Percentiles rank a stretch among this genome's conserved stretches.
These are phyloP conservation scores for Plecotus auritus DNA, from an alignment of 2,113 vertebrate genomes.

Conservation along the genomic window DNA sequence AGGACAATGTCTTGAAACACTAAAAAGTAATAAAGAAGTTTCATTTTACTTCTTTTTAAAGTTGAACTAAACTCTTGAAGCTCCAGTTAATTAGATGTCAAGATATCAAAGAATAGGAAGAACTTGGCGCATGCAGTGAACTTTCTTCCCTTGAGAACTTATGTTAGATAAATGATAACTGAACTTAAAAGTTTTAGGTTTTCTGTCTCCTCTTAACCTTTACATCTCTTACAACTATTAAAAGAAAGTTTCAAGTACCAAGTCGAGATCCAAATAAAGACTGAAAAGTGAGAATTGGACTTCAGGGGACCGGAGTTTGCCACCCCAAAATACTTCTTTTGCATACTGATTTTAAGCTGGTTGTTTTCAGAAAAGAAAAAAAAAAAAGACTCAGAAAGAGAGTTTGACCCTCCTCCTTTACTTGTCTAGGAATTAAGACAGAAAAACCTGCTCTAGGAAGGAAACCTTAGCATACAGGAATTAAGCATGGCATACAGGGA, in stretches of 20 bases:
- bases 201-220: slow-evolving; percentile 59
- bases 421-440: background rate
- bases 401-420: too few species aligned
- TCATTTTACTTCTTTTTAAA: background rate
- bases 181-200: slow-evolving; percentile 49
- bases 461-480: background rate
- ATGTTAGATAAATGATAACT: slow-evolving; percentile 30
- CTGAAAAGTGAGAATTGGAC: background rate
- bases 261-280: slow-evolving; percentile 23
- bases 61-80: background rate
- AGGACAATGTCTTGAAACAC: background rate
- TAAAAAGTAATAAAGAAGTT: background rate
- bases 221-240: slow-evolving; percentile 2
- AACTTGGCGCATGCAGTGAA: background rate
- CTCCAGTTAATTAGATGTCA: slow-evolving; percentile 36
- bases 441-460: background rate
- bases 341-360: background rate
- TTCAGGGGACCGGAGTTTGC: too few species aligned
- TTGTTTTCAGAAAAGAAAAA: background rate
- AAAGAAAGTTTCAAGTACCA: background rate
- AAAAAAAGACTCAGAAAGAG: background rate
- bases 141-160: slow-evolving; percentile 10
- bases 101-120: slow-evolving; percentile 27
- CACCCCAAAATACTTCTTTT: background rate
- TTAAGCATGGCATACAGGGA: background rate